Base-by-base conservation (phyloP, 2,797 vertebrate genomes). In the Meda fulgida region DNA sequence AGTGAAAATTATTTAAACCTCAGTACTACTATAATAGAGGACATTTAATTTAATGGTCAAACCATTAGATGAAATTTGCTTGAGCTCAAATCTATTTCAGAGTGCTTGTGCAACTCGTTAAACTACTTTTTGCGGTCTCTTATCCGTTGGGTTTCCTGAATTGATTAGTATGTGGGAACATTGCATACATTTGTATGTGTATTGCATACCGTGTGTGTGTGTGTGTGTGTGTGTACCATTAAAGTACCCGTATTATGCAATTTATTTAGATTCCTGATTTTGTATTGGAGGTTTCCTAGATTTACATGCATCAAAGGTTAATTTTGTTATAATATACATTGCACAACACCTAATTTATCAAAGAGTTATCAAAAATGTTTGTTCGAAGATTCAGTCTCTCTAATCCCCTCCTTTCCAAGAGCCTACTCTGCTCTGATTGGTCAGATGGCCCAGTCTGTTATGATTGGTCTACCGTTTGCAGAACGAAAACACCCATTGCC, bases 1-100 rank as follows among this genome's bases (percentile, higher is more conserved):
- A 91, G 91, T 80, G 82, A 84, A 85, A 86, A 80, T 63, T 46
- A 83, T 79, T 81, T 85, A 72, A 85, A 77, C 76, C 71, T 36
- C 36, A 23, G 84, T 8, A 31, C 51, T 65, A 29, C 69, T 80
- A 53, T 65, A 81, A 87, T 77, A 67, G 70, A 84, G 67, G 46
- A 53, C 72, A 81, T 88, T 90, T 81, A 86, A 87, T 78, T 70
- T 65, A 63, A 63, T 63, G 67, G 75, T 82, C 38, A 31, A 66
- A 23, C 60, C 63, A 85, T 80, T 69, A 83, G 71, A 85, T 75
- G 29, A 69, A 36, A 60, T 85, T 75, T 0, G 51, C 71, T 76
- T 78, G 80, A 70, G 66, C 60, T 86, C 16, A 76, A 80, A 77
- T 60, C 10, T 72, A 29, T 84, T 51, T 67, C 36, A 65, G 67